Conservation (phyloP, 2,113 vertebrate genomes). For the Dipodomys spectabilis region DNA sequence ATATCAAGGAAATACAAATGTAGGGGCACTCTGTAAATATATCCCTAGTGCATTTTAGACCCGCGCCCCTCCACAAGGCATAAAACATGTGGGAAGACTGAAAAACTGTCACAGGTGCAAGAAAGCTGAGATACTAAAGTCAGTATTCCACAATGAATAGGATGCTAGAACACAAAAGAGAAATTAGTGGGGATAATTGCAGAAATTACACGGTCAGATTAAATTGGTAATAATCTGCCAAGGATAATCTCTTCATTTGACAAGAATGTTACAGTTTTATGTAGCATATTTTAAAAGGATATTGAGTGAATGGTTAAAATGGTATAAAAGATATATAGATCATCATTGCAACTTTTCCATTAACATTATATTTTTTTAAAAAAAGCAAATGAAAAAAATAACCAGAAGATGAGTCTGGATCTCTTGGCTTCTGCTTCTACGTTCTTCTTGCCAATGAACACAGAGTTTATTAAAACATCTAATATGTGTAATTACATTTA, state of each 20-base stretch:
- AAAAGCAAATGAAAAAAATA: not conserved
- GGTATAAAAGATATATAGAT: not conserved
- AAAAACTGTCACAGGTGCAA: not conserved
- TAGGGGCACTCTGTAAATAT: not conserved
- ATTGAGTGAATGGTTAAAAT: not conserved
- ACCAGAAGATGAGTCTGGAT: not conserved
- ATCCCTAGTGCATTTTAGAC: no score
- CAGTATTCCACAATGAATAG: not conserved
- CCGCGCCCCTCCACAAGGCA: not conserved
- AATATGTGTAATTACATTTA: not conserved
- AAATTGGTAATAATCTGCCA: not conserved
- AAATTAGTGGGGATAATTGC: not conserved
- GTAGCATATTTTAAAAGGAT: not conserved
- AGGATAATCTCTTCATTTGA: not conserved
- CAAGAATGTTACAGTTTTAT: not conserved
- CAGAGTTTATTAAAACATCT: not conserved
- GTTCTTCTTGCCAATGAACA: not conserved
- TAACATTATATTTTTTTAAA: not conserved
- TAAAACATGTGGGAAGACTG: not conserved
- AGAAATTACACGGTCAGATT: not conserved
- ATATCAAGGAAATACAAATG: not conserved
- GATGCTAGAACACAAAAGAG: not conserved
- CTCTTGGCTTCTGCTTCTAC: not conserved
- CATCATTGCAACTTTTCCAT: not conserved
- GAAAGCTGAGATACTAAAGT: not conserved